Percentiles rank a stretch among this genome's conserved stretches.
Conservation (phyloP, 2,113 vertebrate species). For the Alosa alosa region DNA sequence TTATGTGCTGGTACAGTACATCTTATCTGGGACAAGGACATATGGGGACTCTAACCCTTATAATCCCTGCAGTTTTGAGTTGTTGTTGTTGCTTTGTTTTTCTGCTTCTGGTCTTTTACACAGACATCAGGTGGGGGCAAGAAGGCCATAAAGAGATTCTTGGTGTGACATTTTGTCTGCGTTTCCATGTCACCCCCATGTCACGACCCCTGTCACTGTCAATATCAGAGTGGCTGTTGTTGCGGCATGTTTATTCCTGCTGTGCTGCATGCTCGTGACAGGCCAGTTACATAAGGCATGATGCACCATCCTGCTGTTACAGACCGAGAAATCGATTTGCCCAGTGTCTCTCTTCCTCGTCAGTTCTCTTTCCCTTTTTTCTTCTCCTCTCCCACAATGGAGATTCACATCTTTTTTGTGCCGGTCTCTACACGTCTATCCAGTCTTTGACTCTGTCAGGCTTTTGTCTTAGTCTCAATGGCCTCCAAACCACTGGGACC, state of each 20-base stretch:
- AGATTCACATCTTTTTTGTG: not conserved
- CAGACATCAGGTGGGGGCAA: too few species aligned
- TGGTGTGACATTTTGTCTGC: conserved; percentile 6
- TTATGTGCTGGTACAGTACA: too few species aligned
- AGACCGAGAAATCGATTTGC: conserved; percentile 57
- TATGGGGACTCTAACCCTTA: too few species aligned
- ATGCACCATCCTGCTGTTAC: conserved; percentile 48
- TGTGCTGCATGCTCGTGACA: conserved; percentile 48
- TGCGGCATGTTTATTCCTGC: conserved; percentile 54
- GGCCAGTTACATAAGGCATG: conserved; percentile 55
- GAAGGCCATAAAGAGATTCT: conserved; percentile 20
- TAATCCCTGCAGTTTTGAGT: too few species aligned
- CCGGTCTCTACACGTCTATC: not conserved
- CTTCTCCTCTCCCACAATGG: not conserved
- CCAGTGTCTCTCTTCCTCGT: conserved; percentile 41
- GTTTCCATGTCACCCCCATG: conserved; percentile 41
- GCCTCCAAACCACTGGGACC: not conserved
- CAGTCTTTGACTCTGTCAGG: not conserved
- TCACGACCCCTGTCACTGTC: conserved; percentile 57
- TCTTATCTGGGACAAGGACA: too few species aligned
- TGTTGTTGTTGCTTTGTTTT: not conserved
- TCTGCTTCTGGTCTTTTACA: not conserved
- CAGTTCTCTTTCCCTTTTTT: not conserved
- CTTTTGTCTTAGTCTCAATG: not conserved
- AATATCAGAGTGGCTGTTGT: conserved; percentile 39